Conservation (phyloP, 1,140 invertebrate genomes). For the Caerostris darwini region DNA sequence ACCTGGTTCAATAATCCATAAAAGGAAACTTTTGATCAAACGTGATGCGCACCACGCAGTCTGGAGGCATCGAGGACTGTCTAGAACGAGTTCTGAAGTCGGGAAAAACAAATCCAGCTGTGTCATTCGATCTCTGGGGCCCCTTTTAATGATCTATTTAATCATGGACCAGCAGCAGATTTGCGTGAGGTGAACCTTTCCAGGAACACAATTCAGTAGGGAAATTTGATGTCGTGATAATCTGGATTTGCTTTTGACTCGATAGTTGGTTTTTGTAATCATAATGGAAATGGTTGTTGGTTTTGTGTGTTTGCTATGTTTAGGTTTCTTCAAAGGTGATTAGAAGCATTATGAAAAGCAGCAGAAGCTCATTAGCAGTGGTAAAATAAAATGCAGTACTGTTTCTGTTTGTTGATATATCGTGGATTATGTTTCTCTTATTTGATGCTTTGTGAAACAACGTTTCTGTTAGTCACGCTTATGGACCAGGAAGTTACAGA, state of each 20-base stretch:
- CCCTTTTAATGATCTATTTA: background rate
- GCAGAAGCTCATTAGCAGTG: too few relatives aligned
- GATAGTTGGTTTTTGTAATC: too few relatives aligned
- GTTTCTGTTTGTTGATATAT: too few relatives aligned
- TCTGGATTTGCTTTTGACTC: background rate
- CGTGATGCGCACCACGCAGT: background rate
- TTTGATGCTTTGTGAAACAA: too few relatives aligned
- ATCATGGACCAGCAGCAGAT: background rate
- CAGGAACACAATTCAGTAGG: background rate
- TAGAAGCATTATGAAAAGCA: too few relatives aligned
- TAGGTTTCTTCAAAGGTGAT: too few relatives aligned
- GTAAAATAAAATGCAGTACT: too few relatives aligned
- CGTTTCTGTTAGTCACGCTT: too few relatives aligned
- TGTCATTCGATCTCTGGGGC: background rate
- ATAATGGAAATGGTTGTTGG: too few relatives aligned
- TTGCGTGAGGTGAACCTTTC: background rate
- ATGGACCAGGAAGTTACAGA: too few relatives aligned
- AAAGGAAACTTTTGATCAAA: background rate
- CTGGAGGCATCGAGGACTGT: background rate
- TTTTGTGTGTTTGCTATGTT: too few relatives aligned
- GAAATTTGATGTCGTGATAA: background rate
- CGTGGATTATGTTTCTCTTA: too few relatives aligned
- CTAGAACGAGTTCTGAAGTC: background rate
- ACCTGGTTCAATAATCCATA: conserved; percentile 1
- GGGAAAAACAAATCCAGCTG: conserved; percentile 17